These are phyloP conservation scores for Trematomus bernacchii DNA, from an alignment of 2,797 vertebrate genomes.

Conservation along the genomic window DNA sequence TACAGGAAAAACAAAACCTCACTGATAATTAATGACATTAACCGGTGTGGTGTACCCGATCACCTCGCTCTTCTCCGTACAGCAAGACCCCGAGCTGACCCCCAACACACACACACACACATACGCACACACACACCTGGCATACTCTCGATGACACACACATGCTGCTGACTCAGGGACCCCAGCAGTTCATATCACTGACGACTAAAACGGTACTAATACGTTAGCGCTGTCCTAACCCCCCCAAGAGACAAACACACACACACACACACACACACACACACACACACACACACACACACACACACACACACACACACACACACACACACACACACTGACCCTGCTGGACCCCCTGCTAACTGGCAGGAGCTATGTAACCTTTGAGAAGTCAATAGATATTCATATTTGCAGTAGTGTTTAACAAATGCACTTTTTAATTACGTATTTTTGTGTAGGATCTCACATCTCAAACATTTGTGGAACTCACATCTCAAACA, in stretches of 20 bases:
- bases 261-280: slow-evolving; percentile 27
- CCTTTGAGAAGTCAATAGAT: background rate
- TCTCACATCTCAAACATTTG: background rate
- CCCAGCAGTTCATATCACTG: slow-evolving; percentile 60
- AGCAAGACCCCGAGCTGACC: slow-evolving; percentile 37
- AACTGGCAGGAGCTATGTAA: background rate
- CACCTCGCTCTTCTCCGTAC: slow-evolving; percentile 30
- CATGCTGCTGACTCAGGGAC: slow-evolving; percentile 49
- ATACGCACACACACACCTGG: slow-evolving; percentile 20
- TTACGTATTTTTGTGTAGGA: background rate
- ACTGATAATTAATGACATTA: slow-evolving; percentile 42
- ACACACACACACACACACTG: slow-evolving; percentile 16
- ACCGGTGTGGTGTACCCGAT: slow-evolving; percentile 40
- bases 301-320: slow-evolving; percentile 15
- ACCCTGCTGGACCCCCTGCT: slow-evolving; percentile 1
- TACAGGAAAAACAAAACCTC: slow-evolving; percentile 25
- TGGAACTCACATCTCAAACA: background rate
- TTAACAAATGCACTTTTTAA: background rate
- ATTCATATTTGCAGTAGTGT: background rate
- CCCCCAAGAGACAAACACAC: slow-evolving; percentile 22
- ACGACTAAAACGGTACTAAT: slow-evolving; percentile 57
- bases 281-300: slow-evolving; percentile 23
- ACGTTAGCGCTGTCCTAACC: slow-evolving; percentile 32
- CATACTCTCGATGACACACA: slow-evolving; percentile 26
- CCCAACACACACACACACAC: slow-evolving; percentile 16